phyloP scores from a whole-genome alignment of 2,888 invertebrate genomes.

The Dorcus hopei region DNA sequence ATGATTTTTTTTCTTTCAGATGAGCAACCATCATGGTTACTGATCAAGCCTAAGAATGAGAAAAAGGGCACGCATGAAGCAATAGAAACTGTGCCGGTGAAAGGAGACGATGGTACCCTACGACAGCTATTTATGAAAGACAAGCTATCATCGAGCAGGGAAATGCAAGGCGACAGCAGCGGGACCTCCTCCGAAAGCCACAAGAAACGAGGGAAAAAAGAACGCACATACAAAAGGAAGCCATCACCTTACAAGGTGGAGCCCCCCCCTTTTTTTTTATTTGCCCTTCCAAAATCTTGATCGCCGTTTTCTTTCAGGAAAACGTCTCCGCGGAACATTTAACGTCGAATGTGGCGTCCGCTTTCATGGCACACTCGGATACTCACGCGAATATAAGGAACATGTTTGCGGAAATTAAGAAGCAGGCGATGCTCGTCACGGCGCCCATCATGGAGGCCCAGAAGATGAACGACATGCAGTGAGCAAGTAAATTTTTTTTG shows the following conservation, averaged over 20 bases:
- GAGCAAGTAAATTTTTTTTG: neutral
- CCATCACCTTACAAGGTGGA: neutral
- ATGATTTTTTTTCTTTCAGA: neutral
- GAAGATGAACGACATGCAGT: constrained; percentile 9
- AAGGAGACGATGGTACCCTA: constrained; percentile 9
- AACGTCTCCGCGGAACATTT: neutral
- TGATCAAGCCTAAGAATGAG: neutral
- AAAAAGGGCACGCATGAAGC: constrained; percentile 1
- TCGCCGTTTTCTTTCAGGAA: neutral
- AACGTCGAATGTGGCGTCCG: neutral
- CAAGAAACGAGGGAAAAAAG: neutral
- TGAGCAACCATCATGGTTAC: constrained; percentile 10
- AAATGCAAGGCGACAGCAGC: constrained; percentile 15
- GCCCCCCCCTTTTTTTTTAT: too few species aligned
- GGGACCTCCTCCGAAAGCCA: constrained; percentile 1
- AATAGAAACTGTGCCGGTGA: constrained; percentile 8
- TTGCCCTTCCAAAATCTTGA: too few species aligned
- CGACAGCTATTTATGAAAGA: constrained; percentile 14
- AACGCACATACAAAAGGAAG: neutral
- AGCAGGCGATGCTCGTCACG: constrained; percentile 18
- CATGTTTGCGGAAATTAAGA: constrained; percentile 20
- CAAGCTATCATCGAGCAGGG: constrained; percentile 8
- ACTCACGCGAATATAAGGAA: constrained; percentile 14
- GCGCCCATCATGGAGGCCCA: constrained; percentile 1
- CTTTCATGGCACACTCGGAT: constrained; percentile 5